Conservation (phyloP, 2,797 vertebrate species). For the Monodelphis domestica region DNA sequence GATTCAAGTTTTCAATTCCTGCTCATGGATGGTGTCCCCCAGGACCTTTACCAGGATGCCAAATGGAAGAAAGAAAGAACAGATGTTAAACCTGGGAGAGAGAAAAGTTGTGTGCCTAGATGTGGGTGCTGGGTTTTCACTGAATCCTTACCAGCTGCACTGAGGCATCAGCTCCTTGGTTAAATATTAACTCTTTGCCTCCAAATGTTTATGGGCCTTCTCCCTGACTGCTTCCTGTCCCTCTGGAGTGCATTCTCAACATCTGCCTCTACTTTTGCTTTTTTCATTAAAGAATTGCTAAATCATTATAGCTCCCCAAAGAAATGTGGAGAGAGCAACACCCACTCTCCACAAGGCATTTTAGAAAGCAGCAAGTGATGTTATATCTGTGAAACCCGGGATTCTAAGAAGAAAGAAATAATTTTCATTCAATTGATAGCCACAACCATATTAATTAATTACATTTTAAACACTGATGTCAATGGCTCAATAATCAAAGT, state of each 20-base stretch:
- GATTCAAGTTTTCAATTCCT: slow-evolving; percentile 71
- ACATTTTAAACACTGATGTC: slow-evolving; percentile 34
- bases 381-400: neutral
- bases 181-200: slow-evolving; percentile 78
- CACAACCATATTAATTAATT: neutral
- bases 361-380: neutral
- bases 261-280: slow-evolving; percentile 11
- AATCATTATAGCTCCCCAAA: slow-evolving; percentile 1
- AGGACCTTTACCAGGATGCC: slow-evolving; percentile 59
- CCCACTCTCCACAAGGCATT: neutral
- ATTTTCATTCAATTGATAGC: slow-evolving; percentile 27
- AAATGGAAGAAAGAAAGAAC: slow-evolving; percentile 46
- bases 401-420: neutral
- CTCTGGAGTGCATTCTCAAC: slow-evolving; percentile 52
- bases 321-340: neutral
- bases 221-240: slow-evolving; percentile 36
- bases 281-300: slow-evolving; percentile 2
- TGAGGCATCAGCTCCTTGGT: slow-evolving; percentile 69
- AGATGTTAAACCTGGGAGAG: slow-evolving; percentile 47
- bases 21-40: slow-evolving; percentile 60
- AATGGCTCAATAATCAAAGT: slow-evolving; percentile 10
- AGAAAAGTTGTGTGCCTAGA: slow-evolving; percentile 34
- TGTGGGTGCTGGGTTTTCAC: slow-evolving; percentile 63
- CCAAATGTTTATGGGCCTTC: slow-evolving; percentile 65
- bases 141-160: slow-evolving; percentile 74